Conservation (phyloP, 64 coral and sea anemone species). For the Actinia tenebrosa region DNA sequence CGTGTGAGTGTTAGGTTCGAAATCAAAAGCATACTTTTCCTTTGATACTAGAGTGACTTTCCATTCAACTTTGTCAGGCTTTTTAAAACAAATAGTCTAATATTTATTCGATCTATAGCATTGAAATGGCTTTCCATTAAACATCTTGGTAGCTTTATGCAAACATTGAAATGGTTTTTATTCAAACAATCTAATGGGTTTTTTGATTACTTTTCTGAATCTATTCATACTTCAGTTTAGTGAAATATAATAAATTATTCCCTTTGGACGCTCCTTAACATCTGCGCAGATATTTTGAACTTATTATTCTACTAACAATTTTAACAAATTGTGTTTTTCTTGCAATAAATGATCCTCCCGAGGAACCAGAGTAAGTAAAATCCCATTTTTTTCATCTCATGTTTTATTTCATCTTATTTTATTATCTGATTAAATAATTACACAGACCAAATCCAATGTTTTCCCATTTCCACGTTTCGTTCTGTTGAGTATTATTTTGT, state of each 20-base stretch:
- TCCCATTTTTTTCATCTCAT: neutral
- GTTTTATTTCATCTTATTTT: neutral
- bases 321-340: constrained; percentile 99
- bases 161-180: neutral
- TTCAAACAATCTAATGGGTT: constrained; percentile 2
- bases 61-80: neutral
- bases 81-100: neutral
- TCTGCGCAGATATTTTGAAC: constrained; percentile 79
- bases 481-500: neutral
- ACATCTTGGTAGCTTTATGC: neutral
- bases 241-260: neutral
- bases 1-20: neutral
- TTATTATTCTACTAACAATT: constrained; percentile 93
- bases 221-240: neutral
- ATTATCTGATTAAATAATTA: neutral
- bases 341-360: constrained; percentile 83
- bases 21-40: neutral
- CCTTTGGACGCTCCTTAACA: constrained; percentile 46
- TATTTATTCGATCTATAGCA: neutral
- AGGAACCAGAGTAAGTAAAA: constrained; percentile 90
- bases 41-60: neutral
- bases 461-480: neutral
- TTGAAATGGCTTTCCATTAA: constrained; percentile 1
- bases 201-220: neutral
- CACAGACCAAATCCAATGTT: neutral